Evolutionary conservation across 2,113 vertebrate species (phyloP).

Genomic region (Nipponia nippon): DNA sequence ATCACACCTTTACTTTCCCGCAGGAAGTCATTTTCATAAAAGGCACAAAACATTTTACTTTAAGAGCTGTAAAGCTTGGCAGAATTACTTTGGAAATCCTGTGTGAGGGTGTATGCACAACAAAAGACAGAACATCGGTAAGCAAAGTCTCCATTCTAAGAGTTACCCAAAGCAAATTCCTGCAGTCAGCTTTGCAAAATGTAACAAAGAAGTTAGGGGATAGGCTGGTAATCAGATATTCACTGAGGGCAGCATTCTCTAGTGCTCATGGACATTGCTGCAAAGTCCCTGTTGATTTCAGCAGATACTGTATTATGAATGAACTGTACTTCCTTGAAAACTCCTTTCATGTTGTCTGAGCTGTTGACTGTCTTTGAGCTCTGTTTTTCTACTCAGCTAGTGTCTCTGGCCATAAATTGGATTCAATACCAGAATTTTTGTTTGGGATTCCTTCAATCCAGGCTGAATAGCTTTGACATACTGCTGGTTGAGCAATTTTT

Average conservation of each 20-base stretch:
- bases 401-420: not conserved
- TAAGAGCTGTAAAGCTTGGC: not conserved
- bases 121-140: not conserved
- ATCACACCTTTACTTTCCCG: not conserved
- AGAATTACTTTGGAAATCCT: not conserved
- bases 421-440: not conserved
- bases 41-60: not conserved
- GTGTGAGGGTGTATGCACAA: rapidly evolving
- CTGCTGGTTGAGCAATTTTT: not conserved
- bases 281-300: not conserved
- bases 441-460: not conserved
- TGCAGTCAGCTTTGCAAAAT: not conserved
- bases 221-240: not conserved
- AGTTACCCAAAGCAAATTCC: not conserved
- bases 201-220: not conserved
- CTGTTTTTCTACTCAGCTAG: not conserved
- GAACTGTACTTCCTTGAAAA: not conserved
- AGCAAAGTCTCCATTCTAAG: not conserved
- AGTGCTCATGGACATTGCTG: not conserved
- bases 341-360: not conserved
- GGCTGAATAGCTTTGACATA: not conserved
- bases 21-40: not conserved
- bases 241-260: not conserved
- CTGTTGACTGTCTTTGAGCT: not conserved
- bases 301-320: not conserved